Evolutionary conservation across 2,113 vertebrate genomes (phyloP).

Genomic region (Urocolius indicus): DNA sequence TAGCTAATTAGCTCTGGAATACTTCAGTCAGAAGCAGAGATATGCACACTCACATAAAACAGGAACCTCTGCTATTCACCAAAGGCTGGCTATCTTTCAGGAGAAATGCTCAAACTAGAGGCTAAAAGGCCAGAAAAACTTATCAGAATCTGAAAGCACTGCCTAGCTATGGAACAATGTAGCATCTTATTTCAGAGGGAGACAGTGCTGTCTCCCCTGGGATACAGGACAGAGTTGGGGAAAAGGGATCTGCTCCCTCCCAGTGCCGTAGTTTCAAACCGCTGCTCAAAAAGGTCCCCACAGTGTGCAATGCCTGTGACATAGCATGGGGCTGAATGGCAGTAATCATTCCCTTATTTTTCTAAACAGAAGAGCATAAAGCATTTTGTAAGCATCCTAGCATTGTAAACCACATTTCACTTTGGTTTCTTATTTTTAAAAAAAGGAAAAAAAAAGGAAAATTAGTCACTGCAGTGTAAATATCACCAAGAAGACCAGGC

Average conservation of each 20-base stretch:
- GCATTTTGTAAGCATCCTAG: not conserved
- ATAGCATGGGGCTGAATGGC: not conserved
- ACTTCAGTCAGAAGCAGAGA: not conserved
- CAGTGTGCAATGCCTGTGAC: not conserved
- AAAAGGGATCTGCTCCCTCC: not conserved
- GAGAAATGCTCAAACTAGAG: not conserved
- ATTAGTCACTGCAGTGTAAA: slow-evolving; percentile 11
- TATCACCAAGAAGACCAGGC: not conserved
- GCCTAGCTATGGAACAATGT: rapidly evolving
- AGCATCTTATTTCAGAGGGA: not conserved
- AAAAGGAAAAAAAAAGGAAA: not conserved
- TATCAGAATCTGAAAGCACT: not conserved
- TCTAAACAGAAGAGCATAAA: not conserved
- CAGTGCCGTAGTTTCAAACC: rapidly evolving
- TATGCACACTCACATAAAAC: not conserved
- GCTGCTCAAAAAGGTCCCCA: not conserved
- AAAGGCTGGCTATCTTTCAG: not conserved
- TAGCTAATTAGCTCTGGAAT: not conserved
- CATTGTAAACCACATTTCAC: not conserved
- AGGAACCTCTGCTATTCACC: not conserved
- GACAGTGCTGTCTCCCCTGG: not conserved
- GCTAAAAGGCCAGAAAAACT: not conserved
- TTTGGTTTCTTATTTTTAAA: not conserved
- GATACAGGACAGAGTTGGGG: not conserved
- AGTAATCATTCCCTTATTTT: not conserved